phyloP scores from a whole-genome alignment of 2,113 vertebrate genomes.

The Misgurnus anguillicaudatus region DNA sequence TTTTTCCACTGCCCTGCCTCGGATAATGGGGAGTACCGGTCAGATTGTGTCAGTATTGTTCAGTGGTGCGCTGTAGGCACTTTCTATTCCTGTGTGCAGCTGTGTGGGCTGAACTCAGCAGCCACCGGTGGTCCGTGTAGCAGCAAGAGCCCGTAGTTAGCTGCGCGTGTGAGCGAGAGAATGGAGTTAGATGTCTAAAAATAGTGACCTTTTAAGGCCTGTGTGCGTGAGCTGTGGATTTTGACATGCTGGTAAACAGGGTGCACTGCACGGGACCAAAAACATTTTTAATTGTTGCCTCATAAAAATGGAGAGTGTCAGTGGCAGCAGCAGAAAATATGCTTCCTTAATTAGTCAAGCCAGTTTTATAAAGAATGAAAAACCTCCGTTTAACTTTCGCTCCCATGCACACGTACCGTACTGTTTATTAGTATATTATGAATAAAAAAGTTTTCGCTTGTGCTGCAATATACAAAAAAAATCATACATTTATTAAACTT shows the following conservation, averaged over 20 bases:
- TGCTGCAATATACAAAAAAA: neutral
- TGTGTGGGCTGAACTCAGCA: slow-evolving; percentile 10
- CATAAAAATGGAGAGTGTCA: slow-evolving; percentile 51
- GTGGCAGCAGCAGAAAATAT: slow-evolving; percentile 41
- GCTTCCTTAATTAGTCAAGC: slow-evolving; percentile 58
- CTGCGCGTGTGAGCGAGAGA: slow-evolving; percentile 31
- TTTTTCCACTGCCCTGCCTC: neutral
- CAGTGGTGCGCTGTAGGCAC: neutral
- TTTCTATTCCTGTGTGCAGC: slow-evolving; percentile 15
- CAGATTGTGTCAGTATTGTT: slow-evolving; percentile 30
- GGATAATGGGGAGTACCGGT: slow-evolving; percentile 12
- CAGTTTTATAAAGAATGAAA: slow-evolving; percentile 47
- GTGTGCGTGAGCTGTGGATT: slow-evolving; percentile 52
- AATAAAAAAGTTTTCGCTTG: neutral
- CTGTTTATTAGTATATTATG: slow-evolving; percentile 6
- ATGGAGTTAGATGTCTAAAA: slow-evolving; percentile 56
- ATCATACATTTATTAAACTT: neutral
- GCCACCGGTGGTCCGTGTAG: slow-evolving; percentile 20
- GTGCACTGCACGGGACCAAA: slow-evolving; percentile 50
- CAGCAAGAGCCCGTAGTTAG: slow-evolving; percentile 21
- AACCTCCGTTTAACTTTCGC: slow-evolving; percentile 19
- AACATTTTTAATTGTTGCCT: slow-evolving; percentile 66
- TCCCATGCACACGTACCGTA: neutral
- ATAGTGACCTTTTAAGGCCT: slow-evolving; percentile 60
- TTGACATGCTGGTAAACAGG: slow-evolving; percentile 66